phyloP scores from a whole-genome alignment of 2,797 vertebrate species.

The Okamejei kenojei region DNA sequence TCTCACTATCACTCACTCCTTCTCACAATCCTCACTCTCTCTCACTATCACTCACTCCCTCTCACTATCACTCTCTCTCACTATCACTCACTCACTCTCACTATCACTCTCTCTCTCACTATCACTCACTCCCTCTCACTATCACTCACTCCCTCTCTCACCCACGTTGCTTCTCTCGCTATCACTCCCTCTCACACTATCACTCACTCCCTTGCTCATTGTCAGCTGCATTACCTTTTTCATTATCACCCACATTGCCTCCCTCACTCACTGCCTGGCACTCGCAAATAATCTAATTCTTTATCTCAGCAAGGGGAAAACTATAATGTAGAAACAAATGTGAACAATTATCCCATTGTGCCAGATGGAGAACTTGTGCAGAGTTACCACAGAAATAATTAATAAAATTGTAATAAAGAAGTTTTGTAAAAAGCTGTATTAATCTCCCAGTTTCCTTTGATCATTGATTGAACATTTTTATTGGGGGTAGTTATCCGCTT shows the following conservation, averaged over 20 bases:
- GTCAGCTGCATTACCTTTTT: not conserved
- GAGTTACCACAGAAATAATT: not conserved
- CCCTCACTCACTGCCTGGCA: not conserved
- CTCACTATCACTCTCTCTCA: not conserved
- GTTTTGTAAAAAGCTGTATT: not conserved
- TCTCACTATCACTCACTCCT: no score
- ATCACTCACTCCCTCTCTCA: not conserved
- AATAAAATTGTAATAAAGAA: not conserved
- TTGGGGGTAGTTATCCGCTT: constrained; percentile 64
- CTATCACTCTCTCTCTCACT: not conserved
- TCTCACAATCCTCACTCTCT: no score
- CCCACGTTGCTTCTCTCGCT: no score
- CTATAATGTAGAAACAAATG: not conserved
- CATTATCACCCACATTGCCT: not conserved
- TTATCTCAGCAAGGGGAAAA: not conserved
- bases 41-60: not conserved
- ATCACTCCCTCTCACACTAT: not conserved
- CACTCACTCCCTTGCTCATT: not conserved
- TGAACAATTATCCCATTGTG: not conserved
- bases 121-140: not conserved
- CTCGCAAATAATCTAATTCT: not conserved
- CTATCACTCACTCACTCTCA: no score
- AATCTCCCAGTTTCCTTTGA: not conserved
- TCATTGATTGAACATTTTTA: constrained; percentile 8
- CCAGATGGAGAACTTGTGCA: not conserved